These are phyloP conservation scores for Hemichromis elongatus DNA, from an alignment of 2,113 vertebrate species.

Conservation along the genomic window DNA sequence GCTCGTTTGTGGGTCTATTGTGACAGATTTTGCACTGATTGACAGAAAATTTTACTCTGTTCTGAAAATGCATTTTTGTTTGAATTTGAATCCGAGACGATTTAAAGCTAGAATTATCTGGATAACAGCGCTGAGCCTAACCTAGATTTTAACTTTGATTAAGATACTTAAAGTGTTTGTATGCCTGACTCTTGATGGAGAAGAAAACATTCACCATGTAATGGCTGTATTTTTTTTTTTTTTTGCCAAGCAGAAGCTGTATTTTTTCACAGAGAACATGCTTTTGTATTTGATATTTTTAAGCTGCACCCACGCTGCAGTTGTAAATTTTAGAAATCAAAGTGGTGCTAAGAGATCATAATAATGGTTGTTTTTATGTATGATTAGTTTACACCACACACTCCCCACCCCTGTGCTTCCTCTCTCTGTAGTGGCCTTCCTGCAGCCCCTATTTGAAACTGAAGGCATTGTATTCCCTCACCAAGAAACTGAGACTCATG, in stretches of 20 bases:
- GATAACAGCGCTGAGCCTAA: background rate
- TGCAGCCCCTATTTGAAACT: constrained; percentile 75
- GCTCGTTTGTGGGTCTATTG: background rate
- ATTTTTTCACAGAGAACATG: background rate
- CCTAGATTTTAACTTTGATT: background rate
- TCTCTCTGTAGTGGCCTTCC: constrained; percentile 75
- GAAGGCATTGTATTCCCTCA: constrained; percentile 75
- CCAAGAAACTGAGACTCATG: constrained; percentile 73
- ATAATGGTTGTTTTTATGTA: constrained; percentile 58
- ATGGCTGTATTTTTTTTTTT: too few species aligned
- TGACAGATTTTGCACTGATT: background rate
- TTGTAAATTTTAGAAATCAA: constrained; percentile 11
- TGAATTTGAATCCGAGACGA: background rate
- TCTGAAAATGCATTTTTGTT: background rate
- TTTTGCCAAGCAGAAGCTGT: background rate
- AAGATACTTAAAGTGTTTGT: background rate
- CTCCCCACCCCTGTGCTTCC: constrained; percentile 70
- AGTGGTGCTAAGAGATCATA: constrained; percentile 40
- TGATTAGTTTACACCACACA: constrained; percentile 64
- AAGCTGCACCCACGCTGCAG: background rate
- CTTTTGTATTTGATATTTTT: background rate
- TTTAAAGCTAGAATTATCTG: background rate
- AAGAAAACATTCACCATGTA: background rate
- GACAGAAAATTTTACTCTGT: background rate
- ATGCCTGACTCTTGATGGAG: background rate